A percentile compares a stretch with the other conserved stretches of the same genome.
Conservation (phyloP, 2,113 vertebrate genomes). For the Tenebrosternarchus preto region DNA sequence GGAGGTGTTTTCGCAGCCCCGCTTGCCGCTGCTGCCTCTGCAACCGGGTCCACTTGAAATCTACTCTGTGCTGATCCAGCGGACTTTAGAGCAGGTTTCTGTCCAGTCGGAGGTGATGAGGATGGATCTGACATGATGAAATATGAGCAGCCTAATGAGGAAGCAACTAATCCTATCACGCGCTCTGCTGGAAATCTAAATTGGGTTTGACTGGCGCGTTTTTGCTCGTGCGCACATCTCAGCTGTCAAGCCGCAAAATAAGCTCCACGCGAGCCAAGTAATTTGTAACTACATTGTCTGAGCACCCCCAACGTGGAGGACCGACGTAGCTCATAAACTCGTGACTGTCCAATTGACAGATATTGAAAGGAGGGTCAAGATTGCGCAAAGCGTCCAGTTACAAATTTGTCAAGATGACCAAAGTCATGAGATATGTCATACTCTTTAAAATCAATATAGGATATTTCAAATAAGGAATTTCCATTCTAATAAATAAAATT, state of each 20-base stretch:
- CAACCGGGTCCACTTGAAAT: constrained; percentile 91
- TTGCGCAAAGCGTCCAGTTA: background rate
- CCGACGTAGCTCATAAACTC: constrained; percentile 34
- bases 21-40: constrained; percentile 69
- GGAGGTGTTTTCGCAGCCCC: constrained; percentile 8
- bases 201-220: background rate
- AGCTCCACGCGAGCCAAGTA: background rate
- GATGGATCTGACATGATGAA: constrained; percentile 49
- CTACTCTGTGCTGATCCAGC: constrained; percentile 80
- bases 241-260: background rate
- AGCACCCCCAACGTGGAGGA: background rate
- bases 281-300: background rate
- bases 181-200: constrained; percentile 6
- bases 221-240: constrained; percentile 1
- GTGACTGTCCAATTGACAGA: constrained; percentile 34
- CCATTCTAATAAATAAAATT: too few relatives aligned
- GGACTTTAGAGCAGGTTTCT: constrained; percentile 64
- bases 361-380: background rate
- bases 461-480: too few relatives aligned
- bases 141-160: background rate
- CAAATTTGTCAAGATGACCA: too few relatives aligned
- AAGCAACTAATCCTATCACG: background rate
- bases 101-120: constrained; percentile 54
- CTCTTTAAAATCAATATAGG: too few relatives aligned
- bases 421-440: too few relatives aligned